A percentile compares a stretch with the other conserved stretches of the same genome.
phyloP scores from a whole-genome alignment of 1,140 invertebrate species.

The Euborellia annulipes region DNA sequence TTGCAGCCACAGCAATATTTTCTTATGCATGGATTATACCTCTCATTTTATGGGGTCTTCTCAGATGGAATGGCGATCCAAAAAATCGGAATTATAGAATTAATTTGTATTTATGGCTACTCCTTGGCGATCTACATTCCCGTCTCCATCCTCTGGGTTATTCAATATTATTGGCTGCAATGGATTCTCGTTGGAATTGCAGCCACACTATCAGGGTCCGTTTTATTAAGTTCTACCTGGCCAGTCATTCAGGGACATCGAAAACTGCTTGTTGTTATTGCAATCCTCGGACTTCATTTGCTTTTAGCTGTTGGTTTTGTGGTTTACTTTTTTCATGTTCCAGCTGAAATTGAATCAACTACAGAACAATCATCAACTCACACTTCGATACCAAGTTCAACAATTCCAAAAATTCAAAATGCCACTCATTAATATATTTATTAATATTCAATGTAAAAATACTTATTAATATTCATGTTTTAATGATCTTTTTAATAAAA shows the following conservation, averaged over 20 bases:
- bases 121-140: slow-evolving; percentile 88
- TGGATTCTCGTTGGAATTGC: slow-evolving; percentile 73
- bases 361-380: not conserved
- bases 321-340: slow-evolving; percentile 50
- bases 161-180: slow-evolving; percentile 66
- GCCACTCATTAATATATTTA: too few relatives aligned
- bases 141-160: slow-evolving; percentile 83
- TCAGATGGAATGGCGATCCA: slow-evolving; percentile 60
- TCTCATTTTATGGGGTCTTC: slow-evolving; percentile 57
- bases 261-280: slow-evolving; percentile 40
- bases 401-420: too few relatives aligned
- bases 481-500: too few relatives aligned
- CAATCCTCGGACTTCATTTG: slow-evolving; percentile 59
- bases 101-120: slow-evolving; percentile 91
- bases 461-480: too few relatives aligned
- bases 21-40: slow-evolving; percentile 80
- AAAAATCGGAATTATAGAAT: slow-evolving; percentile 55
- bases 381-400: too few relatives aligned
- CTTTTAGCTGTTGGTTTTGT: slow-evolving; percentile 71
- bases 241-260: slow-evolving; percentile 50
- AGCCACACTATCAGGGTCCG: slow-evolving; percentile 65
- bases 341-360: slow-evolving; percentile 9
- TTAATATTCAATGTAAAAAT: too few relatives aligned
- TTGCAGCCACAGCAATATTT: slow-evolving; percentile 78
- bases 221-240: slow-evolving; percentile 64